Conservation (phyloP, 2,888 invertebrate species). For the Euproctis similis region DNA sequence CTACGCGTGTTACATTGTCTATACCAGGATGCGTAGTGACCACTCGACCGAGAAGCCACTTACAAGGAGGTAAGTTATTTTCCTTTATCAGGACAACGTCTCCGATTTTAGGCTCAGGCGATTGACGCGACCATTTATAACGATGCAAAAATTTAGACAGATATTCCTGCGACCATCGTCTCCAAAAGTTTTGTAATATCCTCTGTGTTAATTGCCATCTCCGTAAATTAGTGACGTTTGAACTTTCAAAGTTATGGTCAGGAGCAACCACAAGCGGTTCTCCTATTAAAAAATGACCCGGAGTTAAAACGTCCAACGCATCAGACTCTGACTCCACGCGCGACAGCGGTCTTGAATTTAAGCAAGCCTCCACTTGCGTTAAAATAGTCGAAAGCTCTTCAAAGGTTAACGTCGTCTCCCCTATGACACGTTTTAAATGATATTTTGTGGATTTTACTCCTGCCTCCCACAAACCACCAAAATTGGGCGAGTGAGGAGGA, state of each 20-base stretch:
- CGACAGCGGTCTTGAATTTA: conserved; percentile 1
- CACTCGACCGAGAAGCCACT: background rate
- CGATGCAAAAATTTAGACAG: background rate
- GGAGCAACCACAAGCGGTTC: background rate
- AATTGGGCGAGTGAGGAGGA: conserved; percentile 12
- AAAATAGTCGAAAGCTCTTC: background rate
- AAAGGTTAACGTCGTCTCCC: background rate
- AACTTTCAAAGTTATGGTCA: background rate
- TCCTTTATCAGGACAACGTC: conserved; percentile 2
- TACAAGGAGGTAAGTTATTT: background rate
- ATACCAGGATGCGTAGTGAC: background rate
- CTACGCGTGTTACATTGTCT: background rate
- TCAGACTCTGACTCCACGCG: background rate
- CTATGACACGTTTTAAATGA: background rate
- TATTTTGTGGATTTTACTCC: conserved; percentile 1
- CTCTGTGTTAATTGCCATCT: background rate
- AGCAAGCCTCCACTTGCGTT: conserved; percentile 1
- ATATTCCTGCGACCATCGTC: conserved; percentile 1
- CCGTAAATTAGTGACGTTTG: background rate
- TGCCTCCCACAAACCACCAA: conserved; percentile 11
- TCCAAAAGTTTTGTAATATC: background rate
- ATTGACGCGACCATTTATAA: background rate
- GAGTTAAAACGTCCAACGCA: background rate
- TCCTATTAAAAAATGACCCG: conserved; percentile 1
- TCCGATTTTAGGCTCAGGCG: background rate